Base-by-base conservation (phyloP, 2,113 vertebrate genomes). In the Cricetomys ansorgei region DNA sequence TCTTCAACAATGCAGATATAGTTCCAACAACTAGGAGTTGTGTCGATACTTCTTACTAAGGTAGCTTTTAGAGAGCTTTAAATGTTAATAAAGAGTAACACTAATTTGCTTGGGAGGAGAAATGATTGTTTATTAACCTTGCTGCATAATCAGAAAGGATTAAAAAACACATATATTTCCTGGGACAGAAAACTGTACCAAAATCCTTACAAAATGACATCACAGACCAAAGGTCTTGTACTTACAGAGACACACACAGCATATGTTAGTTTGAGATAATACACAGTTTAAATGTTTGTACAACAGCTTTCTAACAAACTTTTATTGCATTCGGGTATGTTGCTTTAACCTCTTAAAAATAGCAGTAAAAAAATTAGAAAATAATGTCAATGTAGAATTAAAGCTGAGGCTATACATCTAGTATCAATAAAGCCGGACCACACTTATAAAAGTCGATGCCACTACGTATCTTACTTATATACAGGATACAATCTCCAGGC, bases 291-390 rank as follows among this genome's bases (percentile, higher is more conserved):
- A 87, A 94, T 31, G 29, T 89, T 95, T 96, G 40, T 80, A 69
- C 75, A 93, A 75, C 89, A 95, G 81, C 27, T 85, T 94, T 84
- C 93, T 87, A 97, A 73, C 57, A 97, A 84, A 94, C 2, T 55
- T 17, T 94, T 94, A 95, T 88, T 97, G 92, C 81, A 94, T 92
- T 97, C 93, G 86, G 75, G 31, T 85, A 57, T 69, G 62, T 80
- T 87, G 91, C 53, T 92, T 96, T 91, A 93, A 88, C 17, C 7
- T 80, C 86, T 98, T 97, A 97, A 97, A 98, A 98, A 97, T 94
- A 97, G 94, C 91, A 96, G 94, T 97, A 96, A 96, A 97, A 97
- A 97, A 98, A 96, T 97, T 97, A 96, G 76, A 97, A 97, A 98
- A 96, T 86, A 97, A 97, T 90, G 91, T 89, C 96, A 97, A 92